phyloP scores from a whole-genome alignment of 2,888 invertebrate genomes.

The Folsomia manolachei region DNA sequence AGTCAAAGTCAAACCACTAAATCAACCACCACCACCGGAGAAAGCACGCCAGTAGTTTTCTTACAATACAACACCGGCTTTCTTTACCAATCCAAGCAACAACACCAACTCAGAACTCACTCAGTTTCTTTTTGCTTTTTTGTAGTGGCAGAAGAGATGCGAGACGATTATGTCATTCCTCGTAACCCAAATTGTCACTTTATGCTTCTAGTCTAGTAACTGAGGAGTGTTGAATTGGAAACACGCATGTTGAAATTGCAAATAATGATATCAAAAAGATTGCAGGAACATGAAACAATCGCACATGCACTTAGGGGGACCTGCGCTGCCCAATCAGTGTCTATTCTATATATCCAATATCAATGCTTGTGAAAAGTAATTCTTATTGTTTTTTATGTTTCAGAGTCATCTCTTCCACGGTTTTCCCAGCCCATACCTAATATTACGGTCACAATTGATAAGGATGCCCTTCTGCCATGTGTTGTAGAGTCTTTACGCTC shows the following conservation, averaged over 20 bases:
- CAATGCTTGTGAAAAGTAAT: no score
- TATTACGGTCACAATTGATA: constrained; percentile 82
- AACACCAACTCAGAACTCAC: no score
- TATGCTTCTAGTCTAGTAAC: neutral
- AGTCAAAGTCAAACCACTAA: neutral
- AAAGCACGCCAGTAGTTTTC: neutral
- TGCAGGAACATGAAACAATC: no score
- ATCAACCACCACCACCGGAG: neutral
- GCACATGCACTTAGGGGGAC: no score
- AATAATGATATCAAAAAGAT: no score
- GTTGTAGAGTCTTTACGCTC: constrained; percentile 82
- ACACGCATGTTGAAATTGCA: neutral
- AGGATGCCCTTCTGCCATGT: constrained; percentile 82
- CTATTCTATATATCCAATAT: no score
- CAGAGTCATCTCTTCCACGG: constrained; percentile 70
- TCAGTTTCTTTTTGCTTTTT: no score
- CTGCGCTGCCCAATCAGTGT: no score
- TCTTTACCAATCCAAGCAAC: no score
- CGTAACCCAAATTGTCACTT: constrained; percentile 1
- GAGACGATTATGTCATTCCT: neutral
- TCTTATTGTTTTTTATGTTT: constrained; percentile 53
- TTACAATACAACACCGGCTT: neutral
- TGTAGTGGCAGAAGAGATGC: neutral
- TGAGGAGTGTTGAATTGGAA: neutral
- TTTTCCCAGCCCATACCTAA: constrained; percentile 87